Conservation (phyloP, 92 coral and sea anemone genomes). For the Pocillopora grandis region DNA sequence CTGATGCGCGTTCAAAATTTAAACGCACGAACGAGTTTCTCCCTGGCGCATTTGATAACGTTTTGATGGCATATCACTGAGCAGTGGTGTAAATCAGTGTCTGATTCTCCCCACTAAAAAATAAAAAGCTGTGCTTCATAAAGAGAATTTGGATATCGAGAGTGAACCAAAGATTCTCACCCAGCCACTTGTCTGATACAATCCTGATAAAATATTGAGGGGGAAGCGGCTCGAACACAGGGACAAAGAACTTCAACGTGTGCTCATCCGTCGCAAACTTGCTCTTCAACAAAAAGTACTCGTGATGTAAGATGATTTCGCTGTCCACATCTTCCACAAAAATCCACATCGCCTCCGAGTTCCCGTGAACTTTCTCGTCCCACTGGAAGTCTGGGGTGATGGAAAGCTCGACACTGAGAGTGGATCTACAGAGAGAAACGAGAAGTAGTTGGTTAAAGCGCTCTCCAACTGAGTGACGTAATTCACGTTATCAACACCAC, state of each 20-base stretch:
- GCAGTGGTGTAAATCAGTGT: background rate
- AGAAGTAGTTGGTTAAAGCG: too few species aligned
- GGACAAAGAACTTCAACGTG: constrained; percentile 94
- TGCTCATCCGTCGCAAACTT: constrained; percentile 97
- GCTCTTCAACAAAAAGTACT: constrained; percentile 94
- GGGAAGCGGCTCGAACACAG: constrained; percentile 97
- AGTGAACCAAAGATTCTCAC: constrained; percentile 41
- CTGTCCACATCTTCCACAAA: constrained; percentile 99
- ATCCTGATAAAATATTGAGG: constrained; percentile 98
- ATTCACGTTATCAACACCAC: background rate
- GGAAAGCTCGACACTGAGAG: constrained; percentile 91
- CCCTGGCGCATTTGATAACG: too few species aligned
- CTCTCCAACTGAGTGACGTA: too few species aligned
- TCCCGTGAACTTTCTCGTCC: constrained; percentile 99
- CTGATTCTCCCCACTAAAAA: background rate
- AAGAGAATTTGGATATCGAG: background rate
- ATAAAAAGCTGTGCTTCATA: background rate
- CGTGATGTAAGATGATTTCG: constrained; percentile 95
- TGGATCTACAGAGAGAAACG: constrained; percentile 56
- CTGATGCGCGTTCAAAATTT: too few species aligned
- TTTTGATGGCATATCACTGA: too few species aligned
- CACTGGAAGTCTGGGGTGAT: constrained; percentile 99
- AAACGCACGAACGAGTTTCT: too few species aligned
- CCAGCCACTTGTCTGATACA: constrained; percentile 98
- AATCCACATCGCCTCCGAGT: constrained; percentile 98